These are phyloP conservation scores for Cheilosia impressa DNA, from an alignment of 2,888 invertebrate species.

Conservation along the genomic window DNA sequence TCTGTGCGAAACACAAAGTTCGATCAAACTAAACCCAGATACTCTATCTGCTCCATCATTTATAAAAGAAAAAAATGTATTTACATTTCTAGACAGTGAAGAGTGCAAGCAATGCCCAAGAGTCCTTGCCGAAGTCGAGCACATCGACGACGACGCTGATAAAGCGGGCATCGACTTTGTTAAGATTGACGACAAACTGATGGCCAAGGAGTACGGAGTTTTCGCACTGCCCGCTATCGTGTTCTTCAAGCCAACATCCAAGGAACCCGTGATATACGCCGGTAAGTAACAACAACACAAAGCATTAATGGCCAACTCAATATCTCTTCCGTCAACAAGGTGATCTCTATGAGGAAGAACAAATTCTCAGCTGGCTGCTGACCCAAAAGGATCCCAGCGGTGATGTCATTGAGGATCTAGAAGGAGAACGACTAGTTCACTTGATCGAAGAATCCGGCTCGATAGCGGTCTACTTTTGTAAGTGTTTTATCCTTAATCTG, in stretches of 20 bases:
- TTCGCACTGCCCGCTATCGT: conserved; percentile 95
- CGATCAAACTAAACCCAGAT: no score
- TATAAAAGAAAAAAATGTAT: neutral
- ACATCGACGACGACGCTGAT: conserved; percentile 97
- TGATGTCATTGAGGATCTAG: conserved; percentile 94
- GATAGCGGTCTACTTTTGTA: conserved; percentile 96
- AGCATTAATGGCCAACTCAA: no score
- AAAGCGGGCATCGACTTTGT: conserved; percentile 95
- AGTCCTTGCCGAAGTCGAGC: conserved; percentile 94
- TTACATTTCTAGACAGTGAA: conserved; percentile 91
- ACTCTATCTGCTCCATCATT: neutral
- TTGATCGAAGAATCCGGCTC: conserved; percentile 92
- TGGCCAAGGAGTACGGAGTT: conserved; percentile 94
- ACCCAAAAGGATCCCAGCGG: conserved; percentile 96
- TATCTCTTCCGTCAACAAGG: conserved; percentile 84
- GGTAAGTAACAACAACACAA: conserved; percentile 84
- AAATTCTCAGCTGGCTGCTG: conserved; percentile 94
- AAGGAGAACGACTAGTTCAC: conserved; percentile 90
- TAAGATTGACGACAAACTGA: conserved; percentile 93
- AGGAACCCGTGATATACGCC: conserved; percentile 95
- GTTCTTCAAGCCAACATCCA: conserved; percentile 94
- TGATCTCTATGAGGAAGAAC: conserved; percentile 93
- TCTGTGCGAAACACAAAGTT: no score
- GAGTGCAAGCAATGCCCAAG: conserved; percentile 97
- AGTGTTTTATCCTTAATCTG: conserved; percentile 83